Evolutionary conservation across 2,797 vertebrate species (phyloP), one percentile per base, ranked within the genome.

Genomic region (Mus minutoides): DNA sequence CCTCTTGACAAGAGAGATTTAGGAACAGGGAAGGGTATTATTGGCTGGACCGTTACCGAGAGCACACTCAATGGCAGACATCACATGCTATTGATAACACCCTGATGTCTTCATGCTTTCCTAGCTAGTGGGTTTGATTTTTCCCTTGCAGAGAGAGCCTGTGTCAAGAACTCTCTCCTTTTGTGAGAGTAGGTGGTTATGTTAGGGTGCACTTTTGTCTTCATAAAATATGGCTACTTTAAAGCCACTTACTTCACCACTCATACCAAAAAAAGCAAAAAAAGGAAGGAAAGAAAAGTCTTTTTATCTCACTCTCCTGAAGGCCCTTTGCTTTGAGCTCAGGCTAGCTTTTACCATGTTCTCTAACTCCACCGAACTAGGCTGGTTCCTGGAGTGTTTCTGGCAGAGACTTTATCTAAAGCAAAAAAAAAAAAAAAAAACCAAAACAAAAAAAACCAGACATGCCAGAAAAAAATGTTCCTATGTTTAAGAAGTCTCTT

Each of bases 171-270:
- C 76, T 52, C 84, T 97, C 97, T 94, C 69, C 91, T 98, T 98
- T 97, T 95, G 91, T 21, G 93, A 94, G 24, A 29, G 40, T 10
- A 92, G 90, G 88, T 82, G 88, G 93, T 94, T 96, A 91, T 97
- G 64, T 95, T 95, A 97, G 98, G 75, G 96, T n/a, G 56, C 79
- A 83, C 96, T 95, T 94, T 97, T 98, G 97, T 98, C 98, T 98
- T 98, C 96, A 90, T 97, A 98, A 98, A 96, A 97, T 97, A 94
- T 97, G 87, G 78, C 95, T 93, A 69, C 92, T 97, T 98, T 97
- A 97, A 97, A 98, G 97, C 94, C 94, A 97, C 98, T 97, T 97
- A 93, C 95, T 97, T 97, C 97, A 97, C 95, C 96, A 86, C 54
- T 62, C 91, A 97, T 97, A 54, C n/a, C 34, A 95, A 98, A 98